Evolutionary conservation across 2,888 invertebrate genomes (phyloP).

Genomic region (Heliconius aoede): DNA sequence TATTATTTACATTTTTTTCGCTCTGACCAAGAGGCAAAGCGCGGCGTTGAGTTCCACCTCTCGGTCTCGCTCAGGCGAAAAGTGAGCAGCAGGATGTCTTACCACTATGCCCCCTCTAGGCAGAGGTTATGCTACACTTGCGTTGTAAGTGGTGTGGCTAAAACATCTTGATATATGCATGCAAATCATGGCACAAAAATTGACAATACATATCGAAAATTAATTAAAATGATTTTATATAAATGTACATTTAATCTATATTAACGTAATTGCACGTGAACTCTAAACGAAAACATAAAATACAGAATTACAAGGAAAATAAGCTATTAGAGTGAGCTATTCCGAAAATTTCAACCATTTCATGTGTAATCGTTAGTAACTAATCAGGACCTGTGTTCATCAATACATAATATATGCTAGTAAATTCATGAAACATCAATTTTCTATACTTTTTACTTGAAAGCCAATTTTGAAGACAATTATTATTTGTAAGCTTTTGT

Average conservation of each 20-base stretch:
- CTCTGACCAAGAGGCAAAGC: too few species aligned
- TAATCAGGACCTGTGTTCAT: slow-evolving; percentile 3
- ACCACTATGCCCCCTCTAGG: too few species aligned
- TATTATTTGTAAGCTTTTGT: slow-evolving; percentile 31
- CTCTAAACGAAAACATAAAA: not conserved
- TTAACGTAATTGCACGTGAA: not conserved
- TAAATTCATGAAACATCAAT: slow-evolving; percentile 40
- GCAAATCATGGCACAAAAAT: too few species aligned
- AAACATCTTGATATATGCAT: too few species aligned
- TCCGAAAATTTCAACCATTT: slow-evolving; percentile 12
- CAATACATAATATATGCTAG: slow-evolving; percentile 26
- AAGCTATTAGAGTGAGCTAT: not conserved
- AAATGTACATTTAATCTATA: not conserved
- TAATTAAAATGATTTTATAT: not conserved
- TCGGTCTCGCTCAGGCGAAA: too few species aligned
- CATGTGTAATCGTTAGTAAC: slow-evolving; percentile 34
- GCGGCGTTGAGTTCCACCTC: too few species aligned
- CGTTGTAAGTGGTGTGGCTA: too few species aligned
- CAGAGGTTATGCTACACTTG: too few species aligned
- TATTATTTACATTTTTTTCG: too few species aligned
- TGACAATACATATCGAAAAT: not conserved
- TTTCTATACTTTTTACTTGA: slow-evolving; percentile 40
- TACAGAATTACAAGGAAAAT: slow-evolving; percentile 2
- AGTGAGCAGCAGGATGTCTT: too few species aligned
- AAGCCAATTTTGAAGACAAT: slow-evolving; percentile 40